Evolutionary conservation across 2,888 invertebrate genomes (phyloP).

Genomic region (Pegoplata infirma): DNA sequence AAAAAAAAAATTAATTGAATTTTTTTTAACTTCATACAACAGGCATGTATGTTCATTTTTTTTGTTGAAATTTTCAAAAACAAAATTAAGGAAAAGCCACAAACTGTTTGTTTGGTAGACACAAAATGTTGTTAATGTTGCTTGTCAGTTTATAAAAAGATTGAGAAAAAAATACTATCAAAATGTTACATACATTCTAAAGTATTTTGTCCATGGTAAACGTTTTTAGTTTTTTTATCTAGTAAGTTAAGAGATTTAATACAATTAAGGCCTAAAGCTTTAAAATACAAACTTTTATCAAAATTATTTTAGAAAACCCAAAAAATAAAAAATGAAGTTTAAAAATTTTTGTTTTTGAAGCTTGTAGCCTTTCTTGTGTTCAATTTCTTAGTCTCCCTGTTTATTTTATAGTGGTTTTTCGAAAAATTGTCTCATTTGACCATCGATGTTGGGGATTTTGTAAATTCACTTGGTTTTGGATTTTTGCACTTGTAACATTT

Average conservation of each 20-base stretch:
- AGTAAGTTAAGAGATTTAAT: no score
- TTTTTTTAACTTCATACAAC: constrained; percentile 30
- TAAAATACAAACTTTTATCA: no score
- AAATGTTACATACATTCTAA: constrained; percentile 35
- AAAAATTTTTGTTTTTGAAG: background rate
- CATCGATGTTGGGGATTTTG: background rate
- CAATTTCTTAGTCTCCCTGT: background rate
- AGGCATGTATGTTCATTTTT: background rate
- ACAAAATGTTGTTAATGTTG: constrained; percentile 47
- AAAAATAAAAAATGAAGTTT: no score
- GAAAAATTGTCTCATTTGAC: background rate
- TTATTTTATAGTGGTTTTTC: background rate
- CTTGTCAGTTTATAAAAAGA: constrained; percentile 36
- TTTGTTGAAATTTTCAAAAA: constrained; percentile 17
- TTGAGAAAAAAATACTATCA: no score
- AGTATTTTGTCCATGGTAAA: background rate
- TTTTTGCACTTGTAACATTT: background rate
- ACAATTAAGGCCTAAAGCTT: no score
- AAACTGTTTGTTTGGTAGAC: constrained; percentile 42
- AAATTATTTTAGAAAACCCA: no score
- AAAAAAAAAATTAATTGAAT: constrained; percentile 35
- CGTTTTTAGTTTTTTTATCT: no score
- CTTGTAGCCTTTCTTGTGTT: background rate
- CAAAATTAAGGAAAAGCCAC: background rate
- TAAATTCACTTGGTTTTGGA: background rate